phyloP scores from a whole-genome alignment of 2,113 vertebrate species.

The Mus pahari region DNA sequence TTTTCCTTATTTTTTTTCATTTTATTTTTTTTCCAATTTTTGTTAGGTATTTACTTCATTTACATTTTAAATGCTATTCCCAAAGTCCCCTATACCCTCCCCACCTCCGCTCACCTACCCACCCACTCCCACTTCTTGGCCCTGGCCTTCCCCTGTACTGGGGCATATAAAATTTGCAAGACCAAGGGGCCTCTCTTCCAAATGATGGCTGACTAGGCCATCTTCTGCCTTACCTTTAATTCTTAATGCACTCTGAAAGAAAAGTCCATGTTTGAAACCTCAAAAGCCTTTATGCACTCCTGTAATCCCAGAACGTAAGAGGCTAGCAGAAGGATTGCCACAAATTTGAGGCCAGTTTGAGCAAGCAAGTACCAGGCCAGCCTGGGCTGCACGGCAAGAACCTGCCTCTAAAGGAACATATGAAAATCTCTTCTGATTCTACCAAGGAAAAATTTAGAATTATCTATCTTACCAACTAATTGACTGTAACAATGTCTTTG shows the following conservation, averaged over 20 bases:
- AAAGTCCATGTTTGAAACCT: background rate
- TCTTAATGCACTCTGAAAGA: background rate
- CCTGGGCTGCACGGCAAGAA: background rate
- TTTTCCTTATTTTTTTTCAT: no score
- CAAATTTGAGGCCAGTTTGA: background rate
- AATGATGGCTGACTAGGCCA: no score
- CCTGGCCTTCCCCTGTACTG: no score
- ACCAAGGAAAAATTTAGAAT: background rate
- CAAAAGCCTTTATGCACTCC: background rate
- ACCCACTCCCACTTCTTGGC: no score
- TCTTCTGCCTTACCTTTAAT: background rate
- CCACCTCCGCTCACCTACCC: no score
- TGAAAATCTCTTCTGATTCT: background rate
- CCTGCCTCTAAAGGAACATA: background rate
- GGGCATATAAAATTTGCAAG: no score
- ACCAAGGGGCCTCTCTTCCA: no score
- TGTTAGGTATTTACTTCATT: no score
- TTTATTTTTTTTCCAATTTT: no score
- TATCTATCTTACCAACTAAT: background rate
- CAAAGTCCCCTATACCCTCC: no score
- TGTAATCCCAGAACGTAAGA: background rate
- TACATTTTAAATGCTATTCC: no score
- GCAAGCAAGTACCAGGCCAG: background rate
- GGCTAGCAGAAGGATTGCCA: background rate
- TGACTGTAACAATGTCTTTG: background rate